These are phyloP conservation scores for Notolepis coatsorum DNA, from an alignment of 2,797 vertebrate genomes.

Conservation along the genomic window DNA sequence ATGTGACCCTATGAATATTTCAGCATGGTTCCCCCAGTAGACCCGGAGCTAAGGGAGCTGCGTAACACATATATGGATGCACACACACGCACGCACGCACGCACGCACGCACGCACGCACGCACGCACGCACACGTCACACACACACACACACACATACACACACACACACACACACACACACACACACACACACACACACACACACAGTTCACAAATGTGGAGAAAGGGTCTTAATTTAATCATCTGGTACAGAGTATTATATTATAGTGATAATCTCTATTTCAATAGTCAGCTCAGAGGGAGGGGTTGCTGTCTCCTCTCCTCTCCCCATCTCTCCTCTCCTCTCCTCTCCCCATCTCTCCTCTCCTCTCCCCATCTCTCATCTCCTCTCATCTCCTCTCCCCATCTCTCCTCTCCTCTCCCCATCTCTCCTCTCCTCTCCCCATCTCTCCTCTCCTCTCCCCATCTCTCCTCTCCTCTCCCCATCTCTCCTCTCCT, in stretches of 20 bases:
- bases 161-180: slow-evolving; percentile 13
- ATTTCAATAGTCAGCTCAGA: slow-evolving; percentile 43
- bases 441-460: no score
- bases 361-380: no score
- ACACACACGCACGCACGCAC: not conserved
- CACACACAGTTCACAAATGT: slow-evolving; percentile 47
- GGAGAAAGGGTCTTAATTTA: slow-evolving; percentile 58
- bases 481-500: no score
- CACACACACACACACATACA: slow-evolving; percentile 7
- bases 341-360: no score
- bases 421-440: no score
- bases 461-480: no score
- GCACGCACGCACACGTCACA: slow-evolving; percentile 3
- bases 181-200: slow-evolving; percentile 4
- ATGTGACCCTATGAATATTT: slow-evolving; percentile 78
- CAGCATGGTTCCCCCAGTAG: slow-evolving; percentile 69
- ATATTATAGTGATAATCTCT: slow-evolving; percentile 59
- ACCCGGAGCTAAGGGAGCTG: slow-evolving; percentile 53
- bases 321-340: slow-evolving; percentile 13
- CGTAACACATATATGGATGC: no score
- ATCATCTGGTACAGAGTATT: slow-evolving; percentile 61
- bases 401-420: no score
- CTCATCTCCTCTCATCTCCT: no score
- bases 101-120: not conserved
- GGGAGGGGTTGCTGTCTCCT: slow-evolving; percentile 33